A percentile compares a stretch with the other conserved stretches of the same genome.
Conservation (phyloP, 2,113 vertebrate genomes). For the Cricetomys ansorgei region DNA sequence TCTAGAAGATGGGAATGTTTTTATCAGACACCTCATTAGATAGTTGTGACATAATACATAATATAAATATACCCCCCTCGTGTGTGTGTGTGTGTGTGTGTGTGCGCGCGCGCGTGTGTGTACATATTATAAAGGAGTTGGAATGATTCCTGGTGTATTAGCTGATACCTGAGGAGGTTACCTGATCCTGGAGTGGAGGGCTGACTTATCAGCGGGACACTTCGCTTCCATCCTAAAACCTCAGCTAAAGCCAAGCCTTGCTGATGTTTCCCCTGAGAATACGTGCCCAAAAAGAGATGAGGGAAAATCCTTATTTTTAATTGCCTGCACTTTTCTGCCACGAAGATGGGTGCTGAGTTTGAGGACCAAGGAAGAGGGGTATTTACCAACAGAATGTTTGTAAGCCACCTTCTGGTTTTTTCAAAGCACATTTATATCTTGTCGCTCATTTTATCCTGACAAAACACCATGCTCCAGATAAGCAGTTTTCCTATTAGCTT, state of each 20-base stretch:
- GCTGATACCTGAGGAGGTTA: neutral
- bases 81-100: neutral
- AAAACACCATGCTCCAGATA: conserved; percentile 33
- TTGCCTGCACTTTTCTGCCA: neutral
- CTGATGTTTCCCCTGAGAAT: neutral
- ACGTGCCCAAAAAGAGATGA: neutral
- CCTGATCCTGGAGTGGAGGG: neutral
- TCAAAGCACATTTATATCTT: neutral
- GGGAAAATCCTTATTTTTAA: fast-evolving
- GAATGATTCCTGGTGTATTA: neutral
- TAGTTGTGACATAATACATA: neutral
- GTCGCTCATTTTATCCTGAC: neutral
- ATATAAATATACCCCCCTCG: too few relatives aligned
- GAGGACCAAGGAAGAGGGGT: neutral
- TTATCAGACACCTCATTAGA: neutral
- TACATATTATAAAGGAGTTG: neutral
- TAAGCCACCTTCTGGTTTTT: neutral
- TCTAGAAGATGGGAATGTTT: neutral
- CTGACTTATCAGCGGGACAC: neutral
- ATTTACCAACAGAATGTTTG: neutral
- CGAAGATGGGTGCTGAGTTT: neutral
- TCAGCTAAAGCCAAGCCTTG: conserved; percentile 7
- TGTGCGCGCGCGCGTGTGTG: neutral
- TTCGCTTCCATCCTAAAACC: conserved; percentile 52
- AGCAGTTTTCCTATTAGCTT: neutral